Conservation (phyloP, 2,888 invertebrate genomes). For the Agriopis aurantiaria region DNA sequence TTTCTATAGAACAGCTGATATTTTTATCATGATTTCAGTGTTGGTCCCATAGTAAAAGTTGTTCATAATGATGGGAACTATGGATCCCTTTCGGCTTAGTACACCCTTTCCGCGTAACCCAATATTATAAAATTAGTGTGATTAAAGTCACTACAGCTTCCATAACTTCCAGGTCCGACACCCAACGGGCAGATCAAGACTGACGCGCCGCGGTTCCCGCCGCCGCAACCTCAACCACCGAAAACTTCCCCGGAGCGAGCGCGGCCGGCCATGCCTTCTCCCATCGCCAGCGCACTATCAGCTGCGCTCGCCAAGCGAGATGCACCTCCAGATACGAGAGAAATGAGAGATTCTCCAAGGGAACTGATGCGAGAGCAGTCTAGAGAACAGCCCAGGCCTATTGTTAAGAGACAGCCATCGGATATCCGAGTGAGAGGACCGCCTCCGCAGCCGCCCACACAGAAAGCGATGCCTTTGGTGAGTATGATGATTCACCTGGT, state of each 20-base stretch:
- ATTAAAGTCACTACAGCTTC: background rate
- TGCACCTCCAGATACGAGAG: constrained; percentile 37
- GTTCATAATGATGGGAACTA: no score
- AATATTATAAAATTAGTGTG: background rate
- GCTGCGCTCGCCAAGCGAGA: constrained; percentile 70
- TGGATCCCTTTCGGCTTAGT: no score
- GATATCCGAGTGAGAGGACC: constrained; percentile 88
- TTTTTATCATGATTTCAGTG: no score
- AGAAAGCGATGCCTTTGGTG: constrained; percentile 89
- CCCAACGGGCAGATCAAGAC: constrained; percentile 75
- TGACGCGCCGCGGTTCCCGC: constrained; percentile 72
- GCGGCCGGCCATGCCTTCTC: constrained; percentile 57
- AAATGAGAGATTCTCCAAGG: constrained; percentile 54
- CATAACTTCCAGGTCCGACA: constrained; percentile 61
- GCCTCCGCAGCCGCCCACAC: constrained; percentile 93
- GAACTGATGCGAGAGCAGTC: constrained; percentile 76
- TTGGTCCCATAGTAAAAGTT: no score
- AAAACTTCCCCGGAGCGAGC: constrained; percentile 71
- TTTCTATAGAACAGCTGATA: no score
- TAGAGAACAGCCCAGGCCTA: constrained; percentile 68
- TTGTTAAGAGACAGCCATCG: constrained; percentile 71
- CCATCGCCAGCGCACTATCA: constrained; percentile 71
- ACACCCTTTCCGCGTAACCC: no score
- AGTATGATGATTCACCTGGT: constrained; percentile 61
- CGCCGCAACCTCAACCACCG: constrained; percentile 63